These are phyloP conservation scores for Platycheirus rosarum DNA, from an alignment of 2,888 invertebrate genomes.

Conservation along the genomic window DNA sequence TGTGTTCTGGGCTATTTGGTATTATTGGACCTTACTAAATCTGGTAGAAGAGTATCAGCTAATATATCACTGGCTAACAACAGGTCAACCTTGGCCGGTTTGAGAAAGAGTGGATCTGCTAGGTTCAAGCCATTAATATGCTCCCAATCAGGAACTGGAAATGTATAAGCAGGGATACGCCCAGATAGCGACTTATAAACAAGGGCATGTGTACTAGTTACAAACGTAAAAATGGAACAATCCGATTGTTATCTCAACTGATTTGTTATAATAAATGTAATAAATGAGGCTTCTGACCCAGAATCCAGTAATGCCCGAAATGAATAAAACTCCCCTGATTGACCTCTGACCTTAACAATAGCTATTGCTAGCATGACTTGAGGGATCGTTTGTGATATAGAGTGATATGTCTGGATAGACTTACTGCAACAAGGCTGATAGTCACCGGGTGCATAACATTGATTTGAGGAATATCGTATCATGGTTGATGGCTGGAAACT, in stretches of 20 bases:
- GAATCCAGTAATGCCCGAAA: not conserved
- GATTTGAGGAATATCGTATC: too few species aligned
- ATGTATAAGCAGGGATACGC: not conserved
- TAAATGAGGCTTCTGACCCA: not conserved
- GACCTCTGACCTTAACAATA: not conserved
- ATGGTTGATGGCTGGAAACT: too few species aligned
- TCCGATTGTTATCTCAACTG: too few species aligned
- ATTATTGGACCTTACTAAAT: too few species aligned
- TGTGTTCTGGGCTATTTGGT: not conserved
- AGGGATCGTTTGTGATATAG: not conserved
- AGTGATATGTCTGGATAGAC: not conserved
- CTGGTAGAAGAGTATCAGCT: slow-evolving; percentile 1
- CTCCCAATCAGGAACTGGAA: not conserved
- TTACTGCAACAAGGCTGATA: not conserved
- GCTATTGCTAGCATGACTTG: not conserved
- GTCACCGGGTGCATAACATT: not conserved
- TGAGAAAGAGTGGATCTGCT: slow-evolving; percentile 2
- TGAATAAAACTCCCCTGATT: not conserved
- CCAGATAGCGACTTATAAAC: slow-evolving; percentile 3
- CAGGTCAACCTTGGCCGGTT: slow-evolving; percentile 8
- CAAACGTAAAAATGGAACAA: not conserved
- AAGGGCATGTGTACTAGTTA: not conserved
- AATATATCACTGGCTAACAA: slow-evolving; percentile 23
- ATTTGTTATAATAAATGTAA: too few species aligned
- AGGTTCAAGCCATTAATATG: not conserved